A percentile compares a stretch with the other conserved stretches of the same genome.
phyloP scores from a whole-genome alignment of 2,888 invertebrate species.

The Dryadula phaetusa region DNA sequence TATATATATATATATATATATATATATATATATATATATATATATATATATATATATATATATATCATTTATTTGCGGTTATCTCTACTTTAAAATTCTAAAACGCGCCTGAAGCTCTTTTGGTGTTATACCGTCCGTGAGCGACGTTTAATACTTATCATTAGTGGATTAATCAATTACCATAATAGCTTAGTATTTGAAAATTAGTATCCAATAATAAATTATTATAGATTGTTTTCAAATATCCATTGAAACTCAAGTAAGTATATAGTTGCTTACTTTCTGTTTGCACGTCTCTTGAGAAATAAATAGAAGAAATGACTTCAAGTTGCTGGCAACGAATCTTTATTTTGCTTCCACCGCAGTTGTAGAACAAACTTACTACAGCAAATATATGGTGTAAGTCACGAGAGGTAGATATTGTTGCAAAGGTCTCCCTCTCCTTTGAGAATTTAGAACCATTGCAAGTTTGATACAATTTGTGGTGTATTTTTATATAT shows the following conservation, averaged over 20 bases:
- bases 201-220: not conserved
- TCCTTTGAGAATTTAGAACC: slow-evolving; percentile 1
- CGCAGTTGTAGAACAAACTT: slow-evolving; percentile 12
- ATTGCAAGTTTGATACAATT: not conserved
- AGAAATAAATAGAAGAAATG: slow-evolving; percentile 18
- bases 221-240: too few relatives aligned
- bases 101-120: too few relatives aligned
- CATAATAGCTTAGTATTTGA: not conserved
- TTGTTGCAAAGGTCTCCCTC: slow-evolving; percentile 1
- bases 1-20: too few relatives aligned
- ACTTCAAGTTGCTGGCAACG: slow-evolving; percentile 3
- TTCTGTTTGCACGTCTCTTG: slow-evolving; percentile 19
- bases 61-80: too few relatives aligned
- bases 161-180: too few relatives aligned
- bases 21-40: too few relatives aligned
- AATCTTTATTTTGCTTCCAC: slow-evolving; percentile 1
- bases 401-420: slow-evolving; percentile 5
- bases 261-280: not conserved
- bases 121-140: too few relatives aligned
- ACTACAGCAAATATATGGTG: slow-evolving; percentile 3
- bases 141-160: too few relatives aligned
- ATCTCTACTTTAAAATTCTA: too few relatives aligned
- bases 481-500: too few relatives aligned
- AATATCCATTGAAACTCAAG: not conserved
- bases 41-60: too few relatives aligned